Percentiles rank a stretch among this genome's conserved stretches.
These are phyloP conservation scores for Spheniscus humboldti DNA, from an alignment of 2,797 vertebrate genomes.

Conservation along the genomic window DNA sequence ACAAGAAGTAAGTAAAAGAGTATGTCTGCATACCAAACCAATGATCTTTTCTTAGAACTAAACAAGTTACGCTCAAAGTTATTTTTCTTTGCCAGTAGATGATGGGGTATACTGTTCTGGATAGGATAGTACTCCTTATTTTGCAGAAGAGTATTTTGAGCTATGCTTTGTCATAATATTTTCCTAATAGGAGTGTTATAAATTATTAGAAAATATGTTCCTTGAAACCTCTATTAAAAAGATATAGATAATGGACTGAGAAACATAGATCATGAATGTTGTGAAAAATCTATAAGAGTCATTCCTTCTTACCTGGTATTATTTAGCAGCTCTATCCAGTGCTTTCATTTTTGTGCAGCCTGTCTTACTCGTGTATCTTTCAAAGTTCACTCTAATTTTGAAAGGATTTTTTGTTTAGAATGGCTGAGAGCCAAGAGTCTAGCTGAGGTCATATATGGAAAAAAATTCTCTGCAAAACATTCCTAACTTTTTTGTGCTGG, in stretches of 20 bases:
- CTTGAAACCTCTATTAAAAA: constrained; percentile 19
- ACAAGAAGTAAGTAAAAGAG: constrained; percentile 21
- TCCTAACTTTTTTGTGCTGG: constrained; percentile 20
- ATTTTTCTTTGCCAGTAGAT: not conserved
- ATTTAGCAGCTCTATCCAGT: not conserved
- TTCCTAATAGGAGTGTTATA: not conserved
- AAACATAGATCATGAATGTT: not conserved
- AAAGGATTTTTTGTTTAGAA: constrained; percentile 63
- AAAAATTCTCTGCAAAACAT: constrained; percentile 38
- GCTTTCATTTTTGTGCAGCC: constrained; percentile 43
- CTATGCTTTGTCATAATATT: constrained; percentile 5
- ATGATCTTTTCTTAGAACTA: not conserved
- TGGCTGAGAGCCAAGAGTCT: constrained; percentile 57
- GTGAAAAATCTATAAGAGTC: constrained; percentile 21
- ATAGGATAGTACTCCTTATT: not conserved
- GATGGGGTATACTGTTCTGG: not conserved
- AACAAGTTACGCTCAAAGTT: not conserved
- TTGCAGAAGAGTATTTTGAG: constrained; percentile 45
- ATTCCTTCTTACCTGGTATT: not conserved
- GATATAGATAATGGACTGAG: not conserved
- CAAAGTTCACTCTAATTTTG: constrained; percentile 58
- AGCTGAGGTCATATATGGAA: constrained; percentile 61
- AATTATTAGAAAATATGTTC: not conserved
- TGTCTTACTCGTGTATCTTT: not conserved
- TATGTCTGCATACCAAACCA: not conserved